Percentiles rank a stretch among this genome's conserved stretches.
Evolutionary conservation across 2,113 vertebrate genomes (phyloP).

Genomic region (Ophthalmolycus amberensis): DNA sequence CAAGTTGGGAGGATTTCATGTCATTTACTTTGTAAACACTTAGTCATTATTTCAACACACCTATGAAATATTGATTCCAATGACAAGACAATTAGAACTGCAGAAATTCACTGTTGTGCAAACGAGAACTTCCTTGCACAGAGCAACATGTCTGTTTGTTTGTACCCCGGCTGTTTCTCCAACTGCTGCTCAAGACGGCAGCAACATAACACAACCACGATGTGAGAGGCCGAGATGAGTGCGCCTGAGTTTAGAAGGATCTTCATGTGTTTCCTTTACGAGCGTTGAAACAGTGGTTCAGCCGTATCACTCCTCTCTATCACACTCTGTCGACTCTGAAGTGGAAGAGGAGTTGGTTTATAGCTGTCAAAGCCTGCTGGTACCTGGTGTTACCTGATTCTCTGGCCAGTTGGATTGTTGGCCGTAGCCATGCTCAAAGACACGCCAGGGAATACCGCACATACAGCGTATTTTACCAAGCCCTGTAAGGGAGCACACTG

Average conservation of each 20-base stretch:
- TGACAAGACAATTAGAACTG: neutral
- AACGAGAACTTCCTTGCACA: neutral
- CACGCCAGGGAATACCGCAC: constrained; percentile 29
- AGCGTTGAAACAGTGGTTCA: constrained; percentile 40
- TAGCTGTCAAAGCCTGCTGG: constrained; percentile 48
- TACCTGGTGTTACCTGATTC: constrained; percentile 52
- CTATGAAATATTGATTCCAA: constrained; percentile 4
- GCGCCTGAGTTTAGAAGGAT: constrained; percentile 48
- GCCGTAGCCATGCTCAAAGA: constrained; percentile 51
- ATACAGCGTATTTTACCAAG: neutral
- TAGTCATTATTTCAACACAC: neutral
- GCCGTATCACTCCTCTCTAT: constrained; percentile 53
- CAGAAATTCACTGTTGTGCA: neutral
- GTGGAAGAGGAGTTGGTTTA: constrained; percentile 47
- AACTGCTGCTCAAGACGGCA: constrained; percentile 18
- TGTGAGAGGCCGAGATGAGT: constrained; percentile 54
- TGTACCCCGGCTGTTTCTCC: constrained; percentile 19
- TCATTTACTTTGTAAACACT: neutral
- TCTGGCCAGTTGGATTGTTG: constrained; percentile 37
- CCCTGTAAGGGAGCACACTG: neutral
- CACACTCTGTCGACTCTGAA: constrained; percentile 39
- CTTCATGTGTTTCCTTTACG: constrained; percentile 69
- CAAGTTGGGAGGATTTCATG: neutral
- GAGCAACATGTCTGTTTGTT: neutral
- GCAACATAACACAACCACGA: constrained; percentile 24